Percentiles rank a stretch among this genome's conserved stretches.
Evolutionary conservation across 2,113 vertebrate genomes (phyloP).

Genomic region (Antigone vipio): DNA sequence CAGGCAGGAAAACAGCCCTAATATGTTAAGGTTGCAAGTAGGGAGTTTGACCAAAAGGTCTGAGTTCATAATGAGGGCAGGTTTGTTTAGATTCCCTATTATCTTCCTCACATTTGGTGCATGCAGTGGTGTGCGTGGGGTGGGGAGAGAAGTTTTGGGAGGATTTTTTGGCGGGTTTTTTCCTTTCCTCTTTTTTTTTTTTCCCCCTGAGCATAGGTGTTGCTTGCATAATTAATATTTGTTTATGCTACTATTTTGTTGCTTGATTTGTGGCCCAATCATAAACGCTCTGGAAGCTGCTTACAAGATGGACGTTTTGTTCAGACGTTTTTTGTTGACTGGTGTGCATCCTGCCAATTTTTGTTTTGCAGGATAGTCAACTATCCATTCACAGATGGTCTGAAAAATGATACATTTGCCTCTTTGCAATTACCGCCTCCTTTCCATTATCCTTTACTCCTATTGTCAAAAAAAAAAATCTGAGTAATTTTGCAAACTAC

Average conservation of each 20-base stretch:
- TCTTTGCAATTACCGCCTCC: neutral
- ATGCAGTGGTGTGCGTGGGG: accelerated
- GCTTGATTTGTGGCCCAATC: neutral
- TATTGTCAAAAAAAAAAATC: neutral
- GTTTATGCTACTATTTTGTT: neutral
- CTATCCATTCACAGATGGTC: conserved; percentile 35
- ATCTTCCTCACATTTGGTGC: neutral
- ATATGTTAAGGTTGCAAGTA: neutral
- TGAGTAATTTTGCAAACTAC: neutral
- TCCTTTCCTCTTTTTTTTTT: too few relatives aligned
- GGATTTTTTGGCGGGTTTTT: neutral
- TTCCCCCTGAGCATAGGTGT: too few relatives aligned
- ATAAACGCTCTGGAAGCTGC: neutral
- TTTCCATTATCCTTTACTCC: conserved; percentile 16
- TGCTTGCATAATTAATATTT: neutral
- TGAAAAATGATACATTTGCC: conserved; percentile 27
- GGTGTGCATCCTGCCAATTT: conserved; percentile 1
- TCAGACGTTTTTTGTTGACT: conserved; percentile 6
- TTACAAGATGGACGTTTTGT: neutral
- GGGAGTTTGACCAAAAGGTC: neutral
- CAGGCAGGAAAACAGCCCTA: neutral
- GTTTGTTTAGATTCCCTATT: neutral
- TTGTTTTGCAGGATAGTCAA: conserved; percentile 4
- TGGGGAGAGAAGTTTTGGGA: neutral
- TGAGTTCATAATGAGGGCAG: neutral